These are phyloP conservation scores for Pogonomyrmex californicus DNA, from an alignment of 1,140 invertebrate species.

Conservation along the genomic window DNA sequence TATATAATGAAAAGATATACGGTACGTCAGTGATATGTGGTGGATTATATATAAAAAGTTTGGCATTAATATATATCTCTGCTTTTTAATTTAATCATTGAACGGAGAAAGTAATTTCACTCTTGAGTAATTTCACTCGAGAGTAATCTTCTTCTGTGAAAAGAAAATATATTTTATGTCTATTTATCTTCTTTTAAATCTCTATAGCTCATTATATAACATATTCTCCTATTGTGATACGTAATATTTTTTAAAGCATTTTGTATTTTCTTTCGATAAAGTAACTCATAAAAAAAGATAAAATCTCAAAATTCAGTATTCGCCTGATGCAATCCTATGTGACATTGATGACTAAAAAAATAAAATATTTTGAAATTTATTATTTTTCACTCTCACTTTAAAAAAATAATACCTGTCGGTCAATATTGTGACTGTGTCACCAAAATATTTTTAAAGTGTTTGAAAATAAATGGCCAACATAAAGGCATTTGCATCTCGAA, in stretches of 20 bases:
- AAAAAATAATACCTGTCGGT: constrained; percentile 22
- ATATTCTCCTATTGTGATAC: not conserved
- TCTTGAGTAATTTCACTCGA: no score
- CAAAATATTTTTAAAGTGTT: constrained; percentile 23
- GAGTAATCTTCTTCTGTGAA: not conserved
- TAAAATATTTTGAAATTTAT: constrained; percentile 23
- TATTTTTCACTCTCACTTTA: not conserved
- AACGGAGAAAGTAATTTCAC: not conserved
- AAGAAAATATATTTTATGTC: not conserved
- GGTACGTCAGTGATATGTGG: not conserved
- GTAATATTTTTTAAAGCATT: not conserved
- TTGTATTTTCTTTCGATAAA: not conserved
- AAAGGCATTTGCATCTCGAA: not conserved
- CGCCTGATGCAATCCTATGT: not conserved
- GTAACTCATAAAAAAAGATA: not conserved
- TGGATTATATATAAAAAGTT: not conserved
- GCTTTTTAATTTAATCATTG: not conserved
- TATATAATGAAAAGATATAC: not conserved
- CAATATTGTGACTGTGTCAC: not conserved
- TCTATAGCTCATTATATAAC: not conserved
- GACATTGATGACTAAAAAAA: not conserved
- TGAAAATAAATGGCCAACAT: constrained; percentile 32
- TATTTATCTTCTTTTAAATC: constrained; percentile 11
- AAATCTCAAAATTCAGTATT: not conserved
- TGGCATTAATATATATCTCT: not conserved